Evolutionary conservation across 2,888 invertebrate genomes (phyloP).

Genomic region (Agelastica alni): DNA sequence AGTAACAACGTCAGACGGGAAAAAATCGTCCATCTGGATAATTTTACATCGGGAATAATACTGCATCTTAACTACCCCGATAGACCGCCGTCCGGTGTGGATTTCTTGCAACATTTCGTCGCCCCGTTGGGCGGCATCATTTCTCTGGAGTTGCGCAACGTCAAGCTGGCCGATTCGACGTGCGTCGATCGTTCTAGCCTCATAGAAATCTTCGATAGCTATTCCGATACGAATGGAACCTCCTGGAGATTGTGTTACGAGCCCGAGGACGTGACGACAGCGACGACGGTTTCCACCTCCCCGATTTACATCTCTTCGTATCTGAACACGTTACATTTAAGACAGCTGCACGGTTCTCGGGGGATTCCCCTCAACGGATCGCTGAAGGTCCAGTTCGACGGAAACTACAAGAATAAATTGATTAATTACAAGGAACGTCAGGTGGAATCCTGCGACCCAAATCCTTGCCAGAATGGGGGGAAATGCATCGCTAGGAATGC

Average conservation of each 20-base stretch:
- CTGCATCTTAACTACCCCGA: slow-evolving; percentile 65
- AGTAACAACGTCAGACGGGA: slow-evolving; percentile 54
- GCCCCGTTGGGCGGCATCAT: slow-evolving; percentile 62
- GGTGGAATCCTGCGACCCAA: slow-evolving; percentile 72
- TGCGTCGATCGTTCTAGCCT: slow-evolving; percentile 42
- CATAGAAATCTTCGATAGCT: slow-evolving; percentile 64
- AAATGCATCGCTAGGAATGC: slow-evolving; percentile 66
- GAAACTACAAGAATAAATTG: slow-evolving; percentile 67
- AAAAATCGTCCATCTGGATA: slow-evolving; percentile 56
- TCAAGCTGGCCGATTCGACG: slow-evolving; percentile 56
- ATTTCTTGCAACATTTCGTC: slow-evolving; percentile 62
- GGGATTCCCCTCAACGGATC: slow-evolving; percentile 66
- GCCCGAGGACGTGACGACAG: slow-evolving; percentile 46
- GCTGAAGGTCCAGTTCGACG: slow-evolving; percentile 66
- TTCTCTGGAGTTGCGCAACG: slow-evolving; percentile 58
- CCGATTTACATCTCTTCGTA: slow-evolving; percentile 69
- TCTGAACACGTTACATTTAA: slow-evolving; percentile 67
- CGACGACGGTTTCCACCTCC: slow-evolving; percentile 52
- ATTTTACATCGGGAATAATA: slow-evolving; percentile 58
- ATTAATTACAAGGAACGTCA: slow-evolving; percentile 63
- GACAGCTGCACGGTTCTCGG: slow-evolving; percentile 57
- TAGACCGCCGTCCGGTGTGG: slow-evolving; percentile 58
- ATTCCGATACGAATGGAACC: slow-evolving; percentile 72
- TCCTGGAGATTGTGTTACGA: slow-evolving; percentile 68
- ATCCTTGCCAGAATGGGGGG: slow-evolving; percentile 74